Evolutionary conservation across 1,140 invertebrate genomes (phyloP), one percentile per base, ranked within the genome.

Genomic region (Schlechtendalia chinensis): DNA sequence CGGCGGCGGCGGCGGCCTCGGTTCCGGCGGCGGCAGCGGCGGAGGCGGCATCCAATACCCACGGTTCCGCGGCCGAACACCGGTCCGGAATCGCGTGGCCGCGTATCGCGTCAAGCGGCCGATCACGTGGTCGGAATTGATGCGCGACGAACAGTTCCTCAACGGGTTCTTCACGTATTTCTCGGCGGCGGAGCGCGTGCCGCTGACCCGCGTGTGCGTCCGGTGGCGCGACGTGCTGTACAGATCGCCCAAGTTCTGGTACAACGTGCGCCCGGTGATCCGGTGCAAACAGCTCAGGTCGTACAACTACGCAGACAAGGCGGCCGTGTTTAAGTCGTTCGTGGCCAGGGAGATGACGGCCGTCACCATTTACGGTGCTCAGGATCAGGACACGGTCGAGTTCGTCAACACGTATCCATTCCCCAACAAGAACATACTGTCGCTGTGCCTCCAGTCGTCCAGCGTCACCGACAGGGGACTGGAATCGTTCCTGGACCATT

Each of bases 161-260:
- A 88, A 88, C 29, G 88, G 89, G 82, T 95, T 97, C 87, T 96
- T 97, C 87, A 87, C 91, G 19, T 96, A 95, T 84, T 96, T 97
- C 85, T 91, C 89, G 59, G 87, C 93, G 0, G 89, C 88, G 61
- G 95, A 97, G 83, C 88, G 94, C 81, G 89, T 92, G 59, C 86
- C 89, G 10, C 87, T 97, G 82, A 92, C 94, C 22, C 92, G 94
- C 88, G 91, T 92, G 53, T 96, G 94, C 86, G 88, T 90, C 81
- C 89, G 90, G 85, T 97, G 95, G 95, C 89, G 94, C 81, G 93
- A 95, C 83, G 88, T 95, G 71, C 86, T 97, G 29, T 97, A 97
- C 85, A 90, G 93, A 29, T 91, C 91, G 56, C 93, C 93, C 0
- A 88, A 90, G 61, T 94, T 92, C 86, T 97, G 95, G 95, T 88